Base-by-base conservation (phyloP, 1,140 invertebrate species). In the Hycleus phaleratus region DNA sequence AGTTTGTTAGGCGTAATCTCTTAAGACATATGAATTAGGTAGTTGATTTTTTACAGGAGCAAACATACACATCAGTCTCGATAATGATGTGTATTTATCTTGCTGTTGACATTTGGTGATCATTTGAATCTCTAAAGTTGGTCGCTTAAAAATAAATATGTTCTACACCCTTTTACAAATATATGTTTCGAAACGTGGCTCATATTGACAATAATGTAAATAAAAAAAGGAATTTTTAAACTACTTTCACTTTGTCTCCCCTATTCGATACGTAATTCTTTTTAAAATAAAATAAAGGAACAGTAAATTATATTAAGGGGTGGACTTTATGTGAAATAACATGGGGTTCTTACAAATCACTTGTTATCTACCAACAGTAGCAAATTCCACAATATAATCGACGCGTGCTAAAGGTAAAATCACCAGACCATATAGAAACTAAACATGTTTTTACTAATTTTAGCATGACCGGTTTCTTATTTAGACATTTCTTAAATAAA, bases 111-210 rank as follows among this genome's bases (percentile, higher is more conserved):
- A 53, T 53, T 53, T 38, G 26, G 51, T 53, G 24, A 53, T 53
- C 39, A 53, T 45, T 53, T 45, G 26, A 53, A 53, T 46, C 46
- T 53, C 51, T 53, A 53, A 53, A 53, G 51, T 53, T 53, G 51
- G 42, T 46, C 25, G 26, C 51, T 53, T 53, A 53, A 53, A 53
- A 53, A 53, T 53, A 53, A 53, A 53, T 53, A 46, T 53, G 9
- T 26, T 7, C 44, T 32, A 26, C 42, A 26, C 51, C 44, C 26
- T 45, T 45, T 45, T 45, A 53, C 51, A 43, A 53, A 53, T 53
- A 53, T 53, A 53, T 52, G 43, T 53, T 42, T 45, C 51, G 51
- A 24, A 53, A 53, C 38, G 51, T 49, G 46, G 46, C 40, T 46
- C 38, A 38, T 42, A 32, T 42, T 46, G 51, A 53, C 51, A 46